A percentile compares a stretch with the other conserved stretches of the same genome.
Evolutionary conservation across 2,113 vertebrate genomes (phyloP).

Genomic region (Etia nguti): DNA sequence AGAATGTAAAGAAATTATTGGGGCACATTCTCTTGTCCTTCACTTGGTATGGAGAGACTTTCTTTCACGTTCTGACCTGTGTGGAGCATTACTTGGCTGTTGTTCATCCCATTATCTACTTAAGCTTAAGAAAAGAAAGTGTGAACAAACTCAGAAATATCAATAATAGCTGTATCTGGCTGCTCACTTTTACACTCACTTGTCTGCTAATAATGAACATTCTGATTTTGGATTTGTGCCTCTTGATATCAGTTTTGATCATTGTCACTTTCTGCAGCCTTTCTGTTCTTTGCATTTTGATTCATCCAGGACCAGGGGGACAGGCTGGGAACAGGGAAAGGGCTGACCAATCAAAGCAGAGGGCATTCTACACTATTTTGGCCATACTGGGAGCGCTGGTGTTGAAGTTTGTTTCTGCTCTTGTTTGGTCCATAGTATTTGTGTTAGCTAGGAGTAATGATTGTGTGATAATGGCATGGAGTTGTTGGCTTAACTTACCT

Average conservation of each 20-base stretch:
- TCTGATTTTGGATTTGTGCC: accelerated
- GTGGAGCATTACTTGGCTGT: not conserved
- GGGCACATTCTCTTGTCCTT: not conserved
- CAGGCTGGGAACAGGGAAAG: not conserved
- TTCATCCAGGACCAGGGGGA: not conserved
- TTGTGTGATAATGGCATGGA: accelerated
- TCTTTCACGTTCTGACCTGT: not conserved
- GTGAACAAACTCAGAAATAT: not conserved
- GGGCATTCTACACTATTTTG: not conserved
- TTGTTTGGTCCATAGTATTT: not conserved
- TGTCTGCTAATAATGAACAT: accelerated
- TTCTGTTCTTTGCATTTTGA: not conserved
- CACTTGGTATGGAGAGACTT: not conserved
- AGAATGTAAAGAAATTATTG: not conserved
- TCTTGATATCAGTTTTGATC: not conserved
- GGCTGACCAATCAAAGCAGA: not conserved
- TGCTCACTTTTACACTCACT: not conserved
- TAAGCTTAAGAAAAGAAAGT: not conserved
- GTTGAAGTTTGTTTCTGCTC: not conserved
- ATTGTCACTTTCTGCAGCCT: not conserved
- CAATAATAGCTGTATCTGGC: not conserved
- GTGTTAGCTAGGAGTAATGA: accelerated
- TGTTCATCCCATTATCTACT: not conserved
- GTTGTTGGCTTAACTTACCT: not conserved
- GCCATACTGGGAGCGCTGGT: not conserved